phyloP scores from a whole-genome alignment of 2,797 vertebrate genomes.

The Lateolabrax maculatus region DNA sequence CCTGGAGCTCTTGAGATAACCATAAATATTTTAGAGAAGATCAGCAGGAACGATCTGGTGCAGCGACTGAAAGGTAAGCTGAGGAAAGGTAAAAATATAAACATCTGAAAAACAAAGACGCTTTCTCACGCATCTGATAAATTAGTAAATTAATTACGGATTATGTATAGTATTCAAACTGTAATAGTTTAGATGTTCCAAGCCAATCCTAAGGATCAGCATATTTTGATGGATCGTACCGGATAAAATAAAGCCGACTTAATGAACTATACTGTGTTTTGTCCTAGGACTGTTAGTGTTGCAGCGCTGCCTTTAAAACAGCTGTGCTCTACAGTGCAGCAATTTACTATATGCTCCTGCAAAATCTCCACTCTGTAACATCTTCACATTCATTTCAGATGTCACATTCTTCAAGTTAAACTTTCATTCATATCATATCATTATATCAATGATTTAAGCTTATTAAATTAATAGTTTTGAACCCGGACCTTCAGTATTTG shows the following conservation, averaged over 20 bases:
- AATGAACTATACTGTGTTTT: no score
- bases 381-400: no score
- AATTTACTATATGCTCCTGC: no score
- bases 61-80: not conserved
- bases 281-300: no score
- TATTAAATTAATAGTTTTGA: not conserved
- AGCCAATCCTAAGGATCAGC: not conserved
- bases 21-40: constrained; percentile 28
- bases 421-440: no score
- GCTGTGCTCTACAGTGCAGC: no score
- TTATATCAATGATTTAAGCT: not conserved
- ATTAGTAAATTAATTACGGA: not conserved
- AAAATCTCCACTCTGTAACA: no score
- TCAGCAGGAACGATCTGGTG: constrained; percentile 63
- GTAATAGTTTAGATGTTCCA: not conserved
- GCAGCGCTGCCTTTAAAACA: no score
- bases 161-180: not conserved
- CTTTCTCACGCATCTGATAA: not conserved
- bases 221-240: not conserved
- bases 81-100: not conserved
- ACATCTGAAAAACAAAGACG: not conserved
- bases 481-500: not conserved
- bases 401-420: no score
- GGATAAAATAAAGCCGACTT: not conserved
- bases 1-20: constrained; percentile 9